Evolutionary conservation across 2,113 vertebrate species (phyloP).

Genomic region (Brachypodius melanocephalos): DNA sequence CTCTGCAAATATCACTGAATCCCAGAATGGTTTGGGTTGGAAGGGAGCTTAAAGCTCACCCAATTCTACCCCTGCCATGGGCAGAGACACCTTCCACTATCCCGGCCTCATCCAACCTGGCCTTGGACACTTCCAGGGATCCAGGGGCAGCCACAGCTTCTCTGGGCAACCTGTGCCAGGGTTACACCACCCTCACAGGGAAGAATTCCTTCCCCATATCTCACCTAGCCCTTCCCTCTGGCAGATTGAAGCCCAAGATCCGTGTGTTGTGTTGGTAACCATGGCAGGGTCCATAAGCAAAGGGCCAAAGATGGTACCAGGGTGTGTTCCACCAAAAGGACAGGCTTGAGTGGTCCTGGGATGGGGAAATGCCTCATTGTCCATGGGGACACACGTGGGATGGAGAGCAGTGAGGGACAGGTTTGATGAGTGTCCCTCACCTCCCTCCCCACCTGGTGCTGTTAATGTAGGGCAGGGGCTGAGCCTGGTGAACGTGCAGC

Average conservation of each 20-base stretch:
- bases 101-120: accelerated
- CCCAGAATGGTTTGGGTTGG: background rate
- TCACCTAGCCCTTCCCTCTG: background rate
- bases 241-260: background rate
- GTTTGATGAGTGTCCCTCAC: background rate
- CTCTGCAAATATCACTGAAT: background rate
- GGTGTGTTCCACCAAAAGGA: accelerated
- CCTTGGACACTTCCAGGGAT: background rate
- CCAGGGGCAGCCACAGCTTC: background rate
- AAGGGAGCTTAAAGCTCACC: background rate
- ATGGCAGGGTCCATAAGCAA: background rate
- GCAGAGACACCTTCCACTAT: accelerated
- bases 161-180: background rate
- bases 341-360: accelerated
- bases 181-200: background rate
- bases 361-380: accelerated
- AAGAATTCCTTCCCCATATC: background rate
- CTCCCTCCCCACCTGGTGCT: background rate
- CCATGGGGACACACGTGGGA: accelerated
- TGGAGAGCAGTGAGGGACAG: background rate
- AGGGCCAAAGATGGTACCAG: accelerated
- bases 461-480: background rate
- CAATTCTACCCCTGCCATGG: background rate
- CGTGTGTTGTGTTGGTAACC: accelerated
- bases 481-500: background rate